Conservation (phyloP, 2,888 invertebrate genomes). For the Timandra comae region DNA sequence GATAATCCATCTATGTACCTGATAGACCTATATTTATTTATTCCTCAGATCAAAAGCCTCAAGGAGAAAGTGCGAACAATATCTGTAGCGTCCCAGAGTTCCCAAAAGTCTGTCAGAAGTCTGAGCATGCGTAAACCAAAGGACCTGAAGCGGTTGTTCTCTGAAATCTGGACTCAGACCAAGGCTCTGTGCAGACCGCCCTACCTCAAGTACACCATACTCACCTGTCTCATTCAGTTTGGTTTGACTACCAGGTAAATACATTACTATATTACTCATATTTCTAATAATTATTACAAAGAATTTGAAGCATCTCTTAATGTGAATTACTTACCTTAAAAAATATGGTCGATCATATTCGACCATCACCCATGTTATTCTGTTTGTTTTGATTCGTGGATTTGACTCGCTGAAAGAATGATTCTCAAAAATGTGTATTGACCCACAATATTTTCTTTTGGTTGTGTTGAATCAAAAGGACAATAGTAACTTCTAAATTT, state of each 20-base stretch:
- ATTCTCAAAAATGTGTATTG: too few species aligned
- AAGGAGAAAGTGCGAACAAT: conserved; percentile 81
- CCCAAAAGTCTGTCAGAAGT: conserved; percentile 81
- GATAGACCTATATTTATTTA: neutral
- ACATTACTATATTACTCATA: neutral
- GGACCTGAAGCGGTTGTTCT: conserved; percentile 81
- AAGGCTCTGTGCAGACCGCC: conserved; percentile 84
- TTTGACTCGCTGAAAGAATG: too few species aligned
- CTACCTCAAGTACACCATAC: conserved; percentile 83
- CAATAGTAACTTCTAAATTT: too few species aligned
- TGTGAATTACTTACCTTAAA: too few species aligned
- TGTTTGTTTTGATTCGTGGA: too few species aligned
- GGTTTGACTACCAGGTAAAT: conserved; percentile 86
- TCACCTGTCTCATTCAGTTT: conserved; percentile 89
- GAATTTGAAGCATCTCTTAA: too few species aligned
- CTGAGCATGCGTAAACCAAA: conserved; percentile 83
- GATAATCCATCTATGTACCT: neutral
- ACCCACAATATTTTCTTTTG: too few species aligned
- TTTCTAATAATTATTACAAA: neutral
- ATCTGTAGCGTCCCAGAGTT: conserved; percentile 79
- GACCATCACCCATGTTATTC: too few species aligned
- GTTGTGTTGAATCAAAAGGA: too few species aligned
- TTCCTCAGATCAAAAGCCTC: conserved; percentile 79
- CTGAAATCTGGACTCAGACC: conserved; percentile 85
- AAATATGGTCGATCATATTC: too few species aligned